These are phyloP conservation scores for Melipona beecheii DNA, from an alignment of 2,888 invertebrate species.

Conservation along the genomic window DNA sequence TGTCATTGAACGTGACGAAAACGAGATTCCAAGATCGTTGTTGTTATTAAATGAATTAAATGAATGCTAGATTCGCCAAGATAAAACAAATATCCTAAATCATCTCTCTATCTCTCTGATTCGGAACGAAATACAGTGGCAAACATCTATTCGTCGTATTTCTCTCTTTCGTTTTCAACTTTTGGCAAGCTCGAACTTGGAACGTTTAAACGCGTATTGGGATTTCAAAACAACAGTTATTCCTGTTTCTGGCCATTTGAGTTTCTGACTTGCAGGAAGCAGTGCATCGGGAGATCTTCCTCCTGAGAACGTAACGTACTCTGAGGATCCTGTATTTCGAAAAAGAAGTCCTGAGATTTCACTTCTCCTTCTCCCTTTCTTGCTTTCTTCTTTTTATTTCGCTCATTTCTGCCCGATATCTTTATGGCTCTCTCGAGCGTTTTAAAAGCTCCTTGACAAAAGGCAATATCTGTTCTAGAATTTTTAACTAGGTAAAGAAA, in stretches of 20 bases:
- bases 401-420: background rate
- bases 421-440: conserved; percentile 17
- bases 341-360: conserved; percentile 26
- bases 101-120: background rate
- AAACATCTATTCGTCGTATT: background rate
- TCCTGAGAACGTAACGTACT: conserved; percentile 37
- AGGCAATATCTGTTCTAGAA: conserved; percentile 22
- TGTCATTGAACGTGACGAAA: background rate
- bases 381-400: too few species aligned
- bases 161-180: conserved; percentile 6
- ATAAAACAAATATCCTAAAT: background rate
- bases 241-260: conserved; percentile 50
- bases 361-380: conserved; percentile 1
- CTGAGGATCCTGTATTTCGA: conserved; percentile 41
- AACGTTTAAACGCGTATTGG: conserved; percentile 47
- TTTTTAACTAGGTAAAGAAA: background rate
- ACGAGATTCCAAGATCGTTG: background rate
- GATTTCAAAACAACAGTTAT: conserved; percentile 43
- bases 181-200: conserved; percentile 30
- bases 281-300: conserved; percentile 57
- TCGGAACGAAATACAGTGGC: background rate
- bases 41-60: background rate
- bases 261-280: conserved; percentile 42
- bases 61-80: background rate
- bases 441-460: conserved; percentile 41